Evolutionary conservation across 2,797 vertebrate genomes (phyloP).

Genomic region (Lacerta agilis): DNA sequence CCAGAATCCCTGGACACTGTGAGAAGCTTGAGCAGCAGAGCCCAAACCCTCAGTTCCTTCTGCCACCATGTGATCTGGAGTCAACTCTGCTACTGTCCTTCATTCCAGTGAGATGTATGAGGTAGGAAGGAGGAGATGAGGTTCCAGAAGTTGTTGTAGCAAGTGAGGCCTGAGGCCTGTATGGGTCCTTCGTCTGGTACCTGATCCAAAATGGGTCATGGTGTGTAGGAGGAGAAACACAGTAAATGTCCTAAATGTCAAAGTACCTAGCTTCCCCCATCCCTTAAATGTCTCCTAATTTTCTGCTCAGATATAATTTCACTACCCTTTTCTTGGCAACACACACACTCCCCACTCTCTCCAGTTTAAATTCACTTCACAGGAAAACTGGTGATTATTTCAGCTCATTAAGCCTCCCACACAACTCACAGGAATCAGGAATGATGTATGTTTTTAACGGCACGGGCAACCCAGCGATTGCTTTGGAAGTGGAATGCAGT

Average conservation of each 20-base stretch:
- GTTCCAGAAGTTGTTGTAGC: no score
- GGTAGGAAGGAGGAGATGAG: no score
- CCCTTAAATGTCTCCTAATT: not conserved
- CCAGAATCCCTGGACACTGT: not conserved
- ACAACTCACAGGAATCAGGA: not conserved
- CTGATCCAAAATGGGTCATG: not conserved
- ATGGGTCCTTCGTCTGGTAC: not conserved
- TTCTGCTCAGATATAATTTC: not conserved
- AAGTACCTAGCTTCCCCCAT: not conserved
- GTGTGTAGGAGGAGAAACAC: not conserved
- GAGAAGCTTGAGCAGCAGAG: not conserved
- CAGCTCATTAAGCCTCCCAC: not conserved
- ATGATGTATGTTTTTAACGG: not conserved
- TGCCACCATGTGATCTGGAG: not conserved
- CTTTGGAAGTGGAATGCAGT: constrained; percentile 42
- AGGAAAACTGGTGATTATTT: not conserved
- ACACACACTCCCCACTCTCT: no score
- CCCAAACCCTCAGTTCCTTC: not conserved
- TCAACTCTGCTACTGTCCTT: no score
- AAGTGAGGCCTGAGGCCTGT: not conserved
- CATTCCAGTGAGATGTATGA: not conserved
- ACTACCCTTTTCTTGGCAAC: not conserved
- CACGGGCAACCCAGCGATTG: accelerated
- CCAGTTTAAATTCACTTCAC: not conserved
- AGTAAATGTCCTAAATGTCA: constrained; percentile 9